Evolutionary conservation across 2,888 invertebrate genomes (phyloP).

Genomic region (Synergus gifuensis): DNA sequence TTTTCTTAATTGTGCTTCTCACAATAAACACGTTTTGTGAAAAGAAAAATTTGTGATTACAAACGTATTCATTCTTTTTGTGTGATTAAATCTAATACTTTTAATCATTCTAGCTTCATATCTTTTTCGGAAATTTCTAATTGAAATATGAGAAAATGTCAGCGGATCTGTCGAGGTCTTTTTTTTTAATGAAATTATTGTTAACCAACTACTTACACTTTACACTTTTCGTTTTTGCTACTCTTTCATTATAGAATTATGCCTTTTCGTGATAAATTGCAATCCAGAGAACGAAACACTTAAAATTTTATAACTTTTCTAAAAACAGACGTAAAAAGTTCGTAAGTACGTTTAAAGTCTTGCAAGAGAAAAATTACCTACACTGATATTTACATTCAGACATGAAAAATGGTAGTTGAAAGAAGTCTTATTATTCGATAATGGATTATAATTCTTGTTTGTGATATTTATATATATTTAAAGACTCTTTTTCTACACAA

Average conservation of each 20-base stretch:
- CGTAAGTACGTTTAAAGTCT: too few relatives aligned
- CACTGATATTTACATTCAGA: background rate
- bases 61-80: background rate
- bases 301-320: background rate
- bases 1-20: background rate
- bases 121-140: too few relatives aligned
- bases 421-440: too few relatives aligned
- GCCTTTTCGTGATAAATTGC: background rate
- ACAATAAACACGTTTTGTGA: slow-evolving; percentile 8
- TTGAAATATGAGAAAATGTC: background rate
- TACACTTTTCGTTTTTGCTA: background rate
- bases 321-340: too few relatives aligned
- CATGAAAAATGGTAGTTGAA: too few relatives aligned
- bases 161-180: background rate
- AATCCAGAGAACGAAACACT: background rate
- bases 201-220: background rate
- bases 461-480: background rate
- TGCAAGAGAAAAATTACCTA: too few relatives aligned
- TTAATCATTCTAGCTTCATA: background rate
- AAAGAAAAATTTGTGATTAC: background rate
- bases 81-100: background rate
- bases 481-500: background rate
- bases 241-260: background rate
- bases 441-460: too few relatives aligned
- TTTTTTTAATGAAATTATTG: background rate